Percentiles rank a stretch among this genome's conserved stretches.
phyloP scores from a whole-genome alignment of 2,888 invertebrate genomes.

The Barypeithes pellucidus region DNA sequence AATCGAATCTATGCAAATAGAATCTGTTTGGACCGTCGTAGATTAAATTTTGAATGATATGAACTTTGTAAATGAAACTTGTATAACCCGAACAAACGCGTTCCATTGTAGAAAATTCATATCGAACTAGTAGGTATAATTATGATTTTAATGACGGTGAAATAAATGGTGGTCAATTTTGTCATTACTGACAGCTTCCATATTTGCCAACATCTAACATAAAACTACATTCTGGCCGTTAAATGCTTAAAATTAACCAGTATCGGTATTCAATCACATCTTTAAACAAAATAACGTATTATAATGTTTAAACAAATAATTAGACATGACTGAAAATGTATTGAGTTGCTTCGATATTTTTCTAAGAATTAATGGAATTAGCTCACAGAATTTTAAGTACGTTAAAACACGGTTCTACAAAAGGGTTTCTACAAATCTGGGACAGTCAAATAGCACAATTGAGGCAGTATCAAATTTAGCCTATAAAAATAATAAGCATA shows the following conservation, averaged over 20 bases:
- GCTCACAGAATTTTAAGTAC: conserved; percentile 57
- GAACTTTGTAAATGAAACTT: too few relatives aligned
- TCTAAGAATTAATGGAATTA: conserved; percentile 54
- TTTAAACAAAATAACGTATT: not conserved
- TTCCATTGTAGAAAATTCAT: too few relatives aligned
- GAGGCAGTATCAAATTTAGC: conserved; percentile 19
- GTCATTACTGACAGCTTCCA: not conserved
- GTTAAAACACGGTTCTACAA: conserved; percentile 58
- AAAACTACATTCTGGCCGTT: not conserved
- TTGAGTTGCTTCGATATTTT: conserved; percentile 57
- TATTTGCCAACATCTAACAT: not conserved
- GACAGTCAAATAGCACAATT: conserved; percentile 22
- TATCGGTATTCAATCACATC: not conserved
- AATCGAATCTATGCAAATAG: too few relatives aligned
- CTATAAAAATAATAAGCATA: conserved; percentile 52
- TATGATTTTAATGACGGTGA: too few relatives aligned
- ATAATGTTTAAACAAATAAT: not conserved
- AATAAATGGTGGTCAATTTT: too few relatives aligned
- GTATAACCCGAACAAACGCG: too few relatives aligned
- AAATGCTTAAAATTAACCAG: conserved; percentile 6
- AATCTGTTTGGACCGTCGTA: too few relatives aligned
- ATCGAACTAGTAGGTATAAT: too few relatives aligned
- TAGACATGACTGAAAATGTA: conserved; percentile 30
- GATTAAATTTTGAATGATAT: too few relatives aligned
- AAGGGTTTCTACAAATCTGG: conserved; percentile 40